phyloP scores from a whole-genome alignment of 2,888 invertebrate genomes.

The Tetranychus piercei region DNA sequence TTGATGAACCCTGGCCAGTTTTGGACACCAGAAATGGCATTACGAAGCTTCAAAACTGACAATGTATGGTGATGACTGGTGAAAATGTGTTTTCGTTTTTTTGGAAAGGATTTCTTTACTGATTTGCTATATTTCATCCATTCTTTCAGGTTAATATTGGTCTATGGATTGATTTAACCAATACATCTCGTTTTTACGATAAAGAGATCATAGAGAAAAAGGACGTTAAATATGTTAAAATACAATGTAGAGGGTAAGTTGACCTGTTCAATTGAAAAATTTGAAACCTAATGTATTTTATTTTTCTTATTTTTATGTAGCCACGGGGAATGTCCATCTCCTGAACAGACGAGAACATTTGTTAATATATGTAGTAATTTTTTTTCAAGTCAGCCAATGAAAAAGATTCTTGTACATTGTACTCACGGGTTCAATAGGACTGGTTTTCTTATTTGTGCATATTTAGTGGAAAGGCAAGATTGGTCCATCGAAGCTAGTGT shows the following conservation, averaged over 20 bases:
- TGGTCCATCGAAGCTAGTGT: slow-evolving; percentile 58
- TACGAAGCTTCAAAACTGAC: slow-evolving; percentile 53
- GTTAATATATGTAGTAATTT: slow-evolving; percentile 59
- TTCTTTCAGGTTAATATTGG: slow-evolving; percentile 44
- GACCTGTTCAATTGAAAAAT: slow-evolving; percentile 1
- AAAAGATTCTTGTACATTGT: slow-evolving; percentile 67
- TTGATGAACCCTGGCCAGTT: slow-evolving; percentile 63
- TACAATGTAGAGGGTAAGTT: slow-evolving; percentile 56
- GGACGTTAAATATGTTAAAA: slow-evolving; percentile 64
- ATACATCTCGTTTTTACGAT: slow-evolving; percentile 80
- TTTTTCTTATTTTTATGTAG: slow-evolving; percentile 29
- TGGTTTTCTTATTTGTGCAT: slow-evolving; percentile 80
- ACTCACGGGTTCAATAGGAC: slow-evolving; percentile 98
- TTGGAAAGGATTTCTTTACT: neutral
- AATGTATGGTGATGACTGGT: slow-evolving; percentile 40
- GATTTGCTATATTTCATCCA: neutral
- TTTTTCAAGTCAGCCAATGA: slow-evolving; percentile 55
- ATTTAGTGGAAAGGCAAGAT: slow-evolving; percentile 50
- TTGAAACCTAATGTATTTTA: slow-evolving; percentile 9
- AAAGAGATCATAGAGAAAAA: slow-evolving; percentile 53
- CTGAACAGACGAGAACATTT: slow-evolving; percentile 65
- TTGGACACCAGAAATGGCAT: slow-evolving; percentile 72
- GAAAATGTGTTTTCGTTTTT: neutral
- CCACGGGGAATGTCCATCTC: slow-evolving; percentile 74
- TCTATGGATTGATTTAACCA: slow-evolving; percentile 88